Evolutionary conservation across 2,888 invertebrate genomes (phyloP).

Genomic region (Nasonia oneida): DNA sequence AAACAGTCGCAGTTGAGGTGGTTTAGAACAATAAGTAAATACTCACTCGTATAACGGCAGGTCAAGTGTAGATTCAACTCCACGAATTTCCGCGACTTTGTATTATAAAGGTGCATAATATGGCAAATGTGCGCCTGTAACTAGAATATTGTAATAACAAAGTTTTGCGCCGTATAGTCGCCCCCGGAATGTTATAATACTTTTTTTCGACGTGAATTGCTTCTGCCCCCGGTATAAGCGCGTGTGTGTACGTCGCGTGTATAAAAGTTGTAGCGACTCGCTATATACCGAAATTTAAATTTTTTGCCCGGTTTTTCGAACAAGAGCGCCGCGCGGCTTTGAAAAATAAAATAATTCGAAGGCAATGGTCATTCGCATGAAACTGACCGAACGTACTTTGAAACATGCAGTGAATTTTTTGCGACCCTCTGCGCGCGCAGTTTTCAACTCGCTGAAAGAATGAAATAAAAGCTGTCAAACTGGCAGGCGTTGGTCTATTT

Average conservation of each 20-base stretch:
- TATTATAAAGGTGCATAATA: neutral
- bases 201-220: neutral
- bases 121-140: neutral
- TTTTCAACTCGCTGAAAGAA: neutral
- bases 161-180: neutral
- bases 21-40: constrained; percentile 38
- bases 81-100: constrained; percentile 21
- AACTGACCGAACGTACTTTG: neutral
- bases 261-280: too few species aligned
- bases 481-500: neutral
- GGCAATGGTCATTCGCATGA: neutral
- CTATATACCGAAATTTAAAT: too few species aligned
- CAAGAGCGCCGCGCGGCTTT: too few species aligned
- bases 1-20: constrained; percentile 18
- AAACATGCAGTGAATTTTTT: neutral
- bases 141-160: constrained; percentile 15
- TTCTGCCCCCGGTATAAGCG: too few species aligned
- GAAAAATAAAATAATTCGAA: too few species aligned
- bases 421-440: neutral
- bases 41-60: constrained; percentile 26
- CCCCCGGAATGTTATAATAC: neutral
- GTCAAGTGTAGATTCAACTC: constrained; percentile 42
- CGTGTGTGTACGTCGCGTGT: too few species aligned
- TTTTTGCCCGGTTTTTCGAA: too few species aligned
- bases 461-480: neutral